Percentiles rank a stretch among this genome's conserved stretches.
Evolutionary conservation across 2,888 invertebrate genomes (phyloP).

Genomic region (Xylocampa areola): DNA sequence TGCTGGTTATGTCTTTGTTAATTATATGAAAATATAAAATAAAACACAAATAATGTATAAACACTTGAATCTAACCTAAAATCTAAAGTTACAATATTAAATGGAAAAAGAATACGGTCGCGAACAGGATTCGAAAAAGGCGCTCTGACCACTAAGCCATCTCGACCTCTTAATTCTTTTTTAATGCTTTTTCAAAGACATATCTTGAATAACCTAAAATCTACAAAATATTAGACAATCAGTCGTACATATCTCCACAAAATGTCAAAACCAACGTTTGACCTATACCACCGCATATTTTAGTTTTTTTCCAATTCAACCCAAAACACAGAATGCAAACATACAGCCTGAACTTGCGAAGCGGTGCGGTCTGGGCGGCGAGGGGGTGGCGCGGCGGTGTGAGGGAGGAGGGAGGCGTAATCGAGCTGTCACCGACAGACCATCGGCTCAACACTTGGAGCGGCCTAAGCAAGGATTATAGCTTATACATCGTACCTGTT

Average conservation of each 20-base stretch:
- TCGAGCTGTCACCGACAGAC: constrained; percentile 67
- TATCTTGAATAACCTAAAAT: no score
- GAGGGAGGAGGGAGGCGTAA: constrained; percentile 51
- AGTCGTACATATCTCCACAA: not conserved
- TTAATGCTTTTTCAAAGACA: no score
- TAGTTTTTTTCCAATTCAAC: constrained; percentile 44
- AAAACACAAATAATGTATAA: no score
- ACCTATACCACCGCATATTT: constrained; percentile 43
- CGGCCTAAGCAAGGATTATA: constrained; percentile 65
- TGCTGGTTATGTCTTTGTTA: no score
- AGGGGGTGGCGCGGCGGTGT: constrained; percentile 25
- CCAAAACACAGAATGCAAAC: constrained; percentile 55
- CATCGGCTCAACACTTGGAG: constrained; percentile 64
- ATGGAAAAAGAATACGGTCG: no score
- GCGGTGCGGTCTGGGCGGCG: constrained; percentile 37
- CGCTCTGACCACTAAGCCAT: no score
- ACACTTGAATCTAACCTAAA: no score
- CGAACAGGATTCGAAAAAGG: no score
- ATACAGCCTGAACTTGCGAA: constrained; percentile 52
- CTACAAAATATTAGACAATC: no score
- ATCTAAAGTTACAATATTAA: no score
- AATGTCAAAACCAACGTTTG: constrained; percentile 16
- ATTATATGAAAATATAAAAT: no score
- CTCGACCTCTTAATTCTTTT: no score
- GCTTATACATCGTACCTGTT: constrained; percentile 59